phyloP scores from a whole-genome alignment of 2,888 invertebrate species.

The Trissolcus brochymenae region DNA sequence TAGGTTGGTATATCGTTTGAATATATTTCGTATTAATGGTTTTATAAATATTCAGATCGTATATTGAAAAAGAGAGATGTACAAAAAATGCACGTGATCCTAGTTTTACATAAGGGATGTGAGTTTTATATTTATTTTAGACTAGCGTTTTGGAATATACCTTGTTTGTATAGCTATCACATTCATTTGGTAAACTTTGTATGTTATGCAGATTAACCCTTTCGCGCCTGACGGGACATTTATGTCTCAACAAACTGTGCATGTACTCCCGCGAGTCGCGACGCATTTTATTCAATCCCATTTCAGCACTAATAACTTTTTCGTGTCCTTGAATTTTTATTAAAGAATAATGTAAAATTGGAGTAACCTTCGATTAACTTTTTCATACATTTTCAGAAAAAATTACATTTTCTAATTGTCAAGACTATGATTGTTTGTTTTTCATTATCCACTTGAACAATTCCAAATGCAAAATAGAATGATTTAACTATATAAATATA shows the following conservation, averaged over 20 bases:
- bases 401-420: too few relatives aligned
- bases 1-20: too few relatives aligned
- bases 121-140: not conserved
- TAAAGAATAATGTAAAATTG: not conserved
- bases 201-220: slow-evolving; percentile 7
- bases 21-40: too few relatives aligned
- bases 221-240: slow-evolving; percentile 6
- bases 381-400: too few relatives aligned
- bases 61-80: too few relatives aligned
- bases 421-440: too few relatives aligned
- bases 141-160: not conserved
- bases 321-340: not conserved
- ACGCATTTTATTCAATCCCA: not conserved
- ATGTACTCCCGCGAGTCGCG: not conserved
- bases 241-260: slow-evolving; percentile 1
- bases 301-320: not conserved
- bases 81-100: too few relatives aligned
- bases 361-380: too few relatives aligned
- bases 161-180: slow-evolving; percentile 1
- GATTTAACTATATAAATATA: too few relatives aligned
- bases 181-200: slow-evolving; percentile 5
- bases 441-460: too few relatives aligned
- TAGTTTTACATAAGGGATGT: not conserved
- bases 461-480: too few relatives aligned
- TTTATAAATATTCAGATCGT: too few relatives aligned